Base-by-base conservation (phyloP, 2,797 vertebrate genomes). In the Ctenopoma multispine region DNA sequence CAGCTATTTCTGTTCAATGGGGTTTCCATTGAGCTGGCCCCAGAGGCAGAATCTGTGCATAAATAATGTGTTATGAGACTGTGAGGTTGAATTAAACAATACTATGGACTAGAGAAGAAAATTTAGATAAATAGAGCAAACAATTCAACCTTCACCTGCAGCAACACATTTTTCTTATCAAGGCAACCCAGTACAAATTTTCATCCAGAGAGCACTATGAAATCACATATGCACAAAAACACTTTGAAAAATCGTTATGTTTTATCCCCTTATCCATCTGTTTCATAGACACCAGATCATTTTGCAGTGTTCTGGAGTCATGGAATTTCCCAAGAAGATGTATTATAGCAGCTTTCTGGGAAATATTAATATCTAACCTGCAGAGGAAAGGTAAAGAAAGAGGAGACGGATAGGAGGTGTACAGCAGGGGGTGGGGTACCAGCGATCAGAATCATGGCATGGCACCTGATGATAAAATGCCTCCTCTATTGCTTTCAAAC, bases 311-410 rank as follows among this genome's bases (percentile, higher is more conserved):
- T 90, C 68, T 54, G 43, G 69, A 90, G 82, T 82, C 1, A 24
- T 72, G 90, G 90, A 92, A 93, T 92, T 94, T 89, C 87, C 91
- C 82, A 75, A 84, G 81, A 92, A 93, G 92, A 93, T 71, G 74
- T 88, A 93, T 92, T 79, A 82, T 83, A 76, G 86, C 89, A 84
- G 89, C 83, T 92, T 92, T 91, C 87, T 82, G 88, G 90, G 90
- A 93, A 90, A 90, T 90, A 91, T 93, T 93, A 92, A 90, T 84
- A 92, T 90, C 76, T 81, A 92, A 87, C 84, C 84, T 69, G 69
- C 65, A 85, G 77, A 85, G 79, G 76, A 48, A 85, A 87, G 83
- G 87, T 86, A 83, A 78, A 86, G 73, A 67, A 70, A 70, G 78
- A 77, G 56, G 66, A 79, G 82, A 40, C 48, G 63, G 81, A 69